Percentiles rank a stretch among this genome's conserved stretches.
These are phyloP conservation scores for Pomatostomus ruficeps DNA, from an alignment of 2,113 vertebrate species.

Conservation along the genomic window DNA sequence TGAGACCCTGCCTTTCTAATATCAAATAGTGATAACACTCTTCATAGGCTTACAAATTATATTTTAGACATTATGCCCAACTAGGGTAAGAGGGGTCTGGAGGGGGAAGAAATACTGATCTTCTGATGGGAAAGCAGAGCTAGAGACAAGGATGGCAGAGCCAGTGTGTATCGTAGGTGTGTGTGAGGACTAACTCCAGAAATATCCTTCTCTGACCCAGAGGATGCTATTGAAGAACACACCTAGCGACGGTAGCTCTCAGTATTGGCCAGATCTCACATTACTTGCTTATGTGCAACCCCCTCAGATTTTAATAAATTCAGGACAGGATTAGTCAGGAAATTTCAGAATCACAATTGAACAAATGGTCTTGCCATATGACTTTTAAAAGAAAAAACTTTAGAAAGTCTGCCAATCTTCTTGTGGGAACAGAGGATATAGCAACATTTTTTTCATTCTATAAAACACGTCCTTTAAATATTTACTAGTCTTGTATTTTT, in stretches of 20 bases:
- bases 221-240: neutral
- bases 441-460: constrained; percentile 11
- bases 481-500: constrained; percentile 41
- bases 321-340: neutral
- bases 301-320: neutral
- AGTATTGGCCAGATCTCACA: neutral
- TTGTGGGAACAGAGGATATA: constrained; percentile 1
- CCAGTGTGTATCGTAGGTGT: fast-evolving
- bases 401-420: neutral
- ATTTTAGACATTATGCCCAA: neutral
- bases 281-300: neutral
- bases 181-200: neutral
- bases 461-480: constrained; percentile 41
- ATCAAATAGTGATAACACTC: neutral
- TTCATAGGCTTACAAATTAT: neutral
- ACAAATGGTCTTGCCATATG: neutral
- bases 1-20: neutral
- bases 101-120: neutral
- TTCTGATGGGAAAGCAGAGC: neutral
- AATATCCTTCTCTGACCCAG: neutral
- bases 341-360: constrained; percentile 18
- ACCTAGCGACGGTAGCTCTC: neutral
- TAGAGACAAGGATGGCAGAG: neutral
- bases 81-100: neutral
- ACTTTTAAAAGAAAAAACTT: neutral